Evolutionary conservation across 2,888 invertebrate genomes (phyloP).

Genomic region (Cabera pusaria): DNA sequence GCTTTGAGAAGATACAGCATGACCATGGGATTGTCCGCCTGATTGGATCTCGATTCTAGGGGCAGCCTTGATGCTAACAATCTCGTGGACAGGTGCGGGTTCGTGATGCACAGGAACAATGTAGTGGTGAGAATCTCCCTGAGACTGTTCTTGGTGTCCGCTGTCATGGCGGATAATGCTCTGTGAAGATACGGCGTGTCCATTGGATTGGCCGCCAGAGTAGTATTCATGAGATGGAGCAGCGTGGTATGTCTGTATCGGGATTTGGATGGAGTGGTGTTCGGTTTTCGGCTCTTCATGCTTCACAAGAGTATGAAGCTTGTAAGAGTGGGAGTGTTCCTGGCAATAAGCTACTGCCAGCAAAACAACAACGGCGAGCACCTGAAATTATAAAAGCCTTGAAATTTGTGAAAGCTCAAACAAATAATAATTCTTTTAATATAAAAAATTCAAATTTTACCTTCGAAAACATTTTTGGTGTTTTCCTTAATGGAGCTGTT

Average conservation of each 20-base stretch:
- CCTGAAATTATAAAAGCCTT: constrained; percentile 32
- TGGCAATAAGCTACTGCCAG: constrained; percentile 44
- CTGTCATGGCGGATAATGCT: constrained; percentile 42
- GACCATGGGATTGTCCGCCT: constrained; percentile 33
- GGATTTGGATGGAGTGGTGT: constrained; percentile 28
- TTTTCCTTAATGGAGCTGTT: constrained; percentile 41
- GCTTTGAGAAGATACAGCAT: constrained; percentile 50
- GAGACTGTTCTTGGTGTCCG: constrained; percentile 29
- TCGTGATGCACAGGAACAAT: constrained; percentile 26
- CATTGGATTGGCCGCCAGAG: constrained; percentile 34
- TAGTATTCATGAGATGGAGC: constrained; percentile 27
- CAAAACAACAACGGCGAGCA: constrained; percentile 34
- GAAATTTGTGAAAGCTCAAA: background rate
- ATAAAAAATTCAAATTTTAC: constrained; percentile 14
- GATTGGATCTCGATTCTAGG: constrained; percentile 28
- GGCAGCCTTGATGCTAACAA: constrained; percentile 21
- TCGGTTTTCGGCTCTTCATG: constrained; percentile 49
- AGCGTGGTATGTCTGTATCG: constrained; percentile 24
- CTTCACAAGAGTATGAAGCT: constrained; percentile 45
- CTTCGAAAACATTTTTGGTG: constrained; percentile 43
- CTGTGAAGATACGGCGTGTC: constrained; percentile 49
- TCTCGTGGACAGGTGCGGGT: constrained; percentile 30
- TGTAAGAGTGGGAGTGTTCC: constrained; percentile 44
- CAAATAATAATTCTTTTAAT: constrained; percentile 1
- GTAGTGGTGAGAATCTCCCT: constrained; percentile 25